Conservation (phyloP, 2,888 invertebrate species). For the Halictus ligatus region DNA sequence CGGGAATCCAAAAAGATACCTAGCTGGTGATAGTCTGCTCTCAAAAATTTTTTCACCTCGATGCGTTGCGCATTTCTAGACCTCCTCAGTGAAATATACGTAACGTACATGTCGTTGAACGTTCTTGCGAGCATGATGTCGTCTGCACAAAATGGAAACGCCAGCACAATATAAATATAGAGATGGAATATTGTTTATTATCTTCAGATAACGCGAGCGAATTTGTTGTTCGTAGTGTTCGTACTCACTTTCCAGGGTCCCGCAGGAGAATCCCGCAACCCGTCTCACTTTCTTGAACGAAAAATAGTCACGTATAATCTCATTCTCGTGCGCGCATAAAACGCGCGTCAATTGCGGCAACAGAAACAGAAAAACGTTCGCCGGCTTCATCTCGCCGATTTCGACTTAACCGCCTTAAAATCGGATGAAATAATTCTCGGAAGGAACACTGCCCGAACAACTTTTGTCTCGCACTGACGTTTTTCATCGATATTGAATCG, state of each 20-base stretch:
- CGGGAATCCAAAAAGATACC: constrained; percentile 62
- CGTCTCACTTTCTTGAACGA: constrained; percentile 61
- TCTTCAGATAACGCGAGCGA: neutral
- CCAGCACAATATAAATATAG: neutral
- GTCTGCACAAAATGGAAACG: constrained; percentile 31
- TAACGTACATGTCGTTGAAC: constrained; percentile 44
- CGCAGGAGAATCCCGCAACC: constrained; percentile 72
- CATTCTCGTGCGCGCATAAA: constrained; percentile 48
- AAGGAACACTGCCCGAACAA: neutral
- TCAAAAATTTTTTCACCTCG: constrained; percentile 39
- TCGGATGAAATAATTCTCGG: constrained; percentile 22
- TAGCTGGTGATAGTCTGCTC: constrained; percentile 54
- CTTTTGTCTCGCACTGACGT: neutral
- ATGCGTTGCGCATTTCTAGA: neutral
- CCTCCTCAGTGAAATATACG: constrained; percentile 45
- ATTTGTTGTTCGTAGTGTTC: neutral
- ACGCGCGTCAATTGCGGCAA: constrained; percentile 19
- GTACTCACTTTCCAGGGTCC: constrained; percentile 57
- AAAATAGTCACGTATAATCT: constrained; percentile 69
- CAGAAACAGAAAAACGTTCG: constrained; percentile 33
- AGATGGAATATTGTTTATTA: neutral
- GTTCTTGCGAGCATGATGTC: constrained; percentile 53
- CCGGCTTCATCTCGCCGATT: constrained; percentile 24
- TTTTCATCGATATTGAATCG: constrained; percentile 18
- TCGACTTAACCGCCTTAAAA: neutral